A percentile compares a stretch with the other conserved stretches of the same genome.
Evolutionary conservation across 2,113 vertebrate genomes (phyloP).

Genomic region (Aphyosemion australe): DNA sequence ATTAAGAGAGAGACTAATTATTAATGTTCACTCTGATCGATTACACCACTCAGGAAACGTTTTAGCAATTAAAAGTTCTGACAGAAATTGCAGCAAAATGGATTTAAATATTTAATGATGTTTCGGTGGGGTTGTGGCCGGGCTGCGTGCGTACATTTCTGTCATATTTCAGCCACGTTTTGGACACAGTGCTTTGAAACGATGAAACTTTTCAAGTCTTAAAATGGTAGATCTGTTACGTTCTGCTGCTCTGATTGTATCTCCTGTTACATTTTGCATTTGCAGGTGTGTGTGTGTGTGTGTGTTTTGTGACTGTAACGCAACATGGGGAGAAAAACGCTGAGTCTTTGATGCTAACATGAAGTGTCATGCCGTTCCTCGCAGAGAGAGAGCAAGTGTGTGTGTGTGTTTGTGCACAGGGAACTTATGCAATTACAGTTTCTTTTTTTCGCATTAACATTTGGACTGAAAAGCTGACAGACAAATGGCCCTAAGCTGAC

Average conservation of each 20-base stretch:
- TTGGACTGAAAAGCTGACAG: slow-evolving; percentile 55
- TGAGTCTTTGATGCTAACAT: slow-evolving; percentile 69
- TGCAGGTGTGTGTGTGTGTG: slow-evolving; percentile 8
- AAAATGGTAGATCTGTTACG: not conserved
- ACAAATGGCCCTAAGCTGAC: slow-evolving; percentile 58
- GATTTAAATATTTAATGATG: not conserved
- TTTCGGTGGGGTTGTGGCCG: too few species aligned
- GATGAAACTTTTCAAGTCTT: accelerated
- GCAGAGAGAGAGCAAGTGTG: slow-evolving; percentile 37
- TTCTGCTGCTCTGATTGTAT: slow-evolving; percentile 2
- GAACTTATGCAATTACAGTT: slow-evolving; percentile 64
- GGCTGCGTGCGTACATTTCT: too few species aligned
- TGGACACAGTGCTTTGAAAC: too few species aligned
- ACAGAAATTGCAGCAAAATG: not conserved
- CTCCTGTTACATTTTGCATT: not conserved
- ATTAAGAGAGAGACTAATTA: not conserved
- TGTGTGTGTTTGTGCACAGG: slow-evolving; percentile 37
- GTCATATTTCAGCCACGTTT: not conserved
- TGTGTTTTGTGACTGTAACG: slow-evolving; percentile 33
- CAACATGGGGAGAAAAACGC: slow-evolving; percentile 38
- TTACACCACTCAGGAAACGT: slow-evolving; percentile 8
- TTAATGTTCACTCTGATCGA: not conserved
- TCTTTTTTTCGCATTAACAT: slow-evolving; percentile 13
- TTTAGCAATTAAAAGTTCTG: not conserved
- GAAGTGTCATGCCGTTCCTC: slow-evolving; percentile 61